A percentile compares a stretch with the other conserved stretches of the same genome.
These are phyloP conservation scores for Rhamnusium bicolor DNA, from an alignment of 2,888 invertebrate species.

Conservation along the genomic window DNA sequence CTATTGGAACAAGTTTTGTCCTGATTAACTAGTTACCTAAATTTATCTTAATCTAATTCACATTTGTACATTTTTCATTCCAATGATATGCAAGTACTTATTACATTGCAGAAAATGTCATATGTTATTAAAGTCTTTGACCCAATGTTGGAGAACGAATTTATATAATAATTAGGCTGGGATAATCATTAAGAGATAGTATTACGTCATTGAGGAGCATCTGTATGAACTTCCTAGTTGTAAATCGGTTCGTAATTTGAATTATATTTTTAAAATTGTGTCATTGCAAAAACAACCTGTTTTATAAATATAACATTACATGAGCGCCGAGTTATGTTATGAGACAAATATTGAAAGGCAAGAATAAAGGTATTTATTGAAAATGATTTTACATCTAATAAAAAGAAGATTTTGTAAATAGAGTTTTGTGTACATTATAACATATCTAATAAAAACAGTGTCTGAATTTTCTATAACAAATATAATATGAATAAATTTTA, in stretches of 20 bases:
- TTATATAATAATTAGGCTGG: conserved; percentile 51
- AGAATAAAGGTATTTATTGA: neutral
- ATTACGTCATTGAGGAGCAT: conserved; percentile 51
- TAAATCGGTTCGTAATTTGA: conserved; percentile 46
- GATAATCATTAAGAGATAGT: conserved; percentile 56
- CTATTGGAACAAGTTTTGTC: too few relatives aligned
- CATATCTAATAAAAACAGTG: too few relatives aligned
- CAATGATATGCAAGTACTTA: neutral
- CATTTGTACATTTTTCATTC: too few relatives aligned
- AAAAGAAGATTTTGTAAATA: too few relatives aligned
- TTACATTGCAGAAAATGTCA: neutral
- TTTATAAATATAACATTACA: neutral
- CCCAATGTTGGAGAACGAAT: conserved; percentile 52
- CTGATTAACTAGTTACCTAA: too few relatives aligned
- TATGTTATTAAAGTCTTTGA: conserved; percentile 57
- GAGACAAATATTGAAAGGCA: neutral
- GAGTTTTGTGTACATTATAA: too few relatives aligned
- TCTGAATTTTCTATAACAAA: too few relatives aligned
- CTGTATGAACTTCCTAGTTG: conserved; percentile 44
- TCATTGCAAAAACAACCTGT: conserved; percentile 21
- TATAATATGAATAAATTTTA: too few relatives aligned
- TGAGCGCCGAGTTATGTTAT: neutral
- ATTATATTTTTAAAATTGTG: conserved; percentile 34
- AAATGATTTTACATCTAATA: too few relatives aligned
- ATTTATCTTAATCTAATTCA: too few relatives aligned